Conservation (phyloP, 2,888 invertebrate genomes). For the Onthophagus sagittarius region DNA sequence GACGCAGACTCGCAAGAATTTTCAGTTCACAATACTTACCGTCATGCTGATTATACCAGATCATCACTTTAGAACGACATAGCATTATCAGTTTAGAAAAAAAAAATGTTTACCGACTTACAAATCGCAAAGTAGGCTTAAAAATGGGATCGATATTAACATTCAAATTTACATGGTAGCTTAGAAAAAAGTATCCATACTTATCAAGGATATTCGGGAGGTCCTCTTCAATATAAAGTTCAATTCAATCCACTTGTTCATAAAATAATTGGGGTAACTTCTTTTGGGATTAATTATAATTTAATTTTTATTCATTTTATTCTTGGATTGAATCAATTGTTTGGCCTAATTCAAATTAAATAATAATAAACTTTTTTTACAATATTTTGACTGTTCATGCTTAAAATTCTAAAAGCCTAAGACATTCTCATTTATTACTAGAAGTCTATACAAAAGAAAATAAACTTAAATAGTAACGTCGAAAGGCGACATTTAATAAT, state of each 20-base stretch:
- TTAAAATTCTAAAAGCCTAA: too few relatives aligned
- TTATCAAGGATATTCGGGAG: slow-evolving; percentile 60
- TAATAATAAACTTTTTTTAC: too few relatives aligned
- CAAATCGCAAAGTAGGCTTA: slow-evolving; percentile 34
- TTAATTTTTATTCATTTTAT: slow-evolving; percentile 56
- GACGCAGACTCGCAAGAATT: slow-evolving; percentile 36
- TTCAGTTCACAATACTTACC: slow-evolving; percentile 38
- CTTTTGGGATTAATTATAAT: slow-evolving; percentile 45
- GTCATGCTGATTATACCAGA: slow-evolving; percentile 46
- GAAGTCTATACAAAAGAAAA: too few relatives aligned
- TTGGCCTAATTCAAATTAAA: slow-evolving; percentile 47
- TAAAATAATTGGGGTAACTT: slow-evolving; percentile 48
- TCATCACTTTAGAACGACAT: slow-evolving; percentile 52
- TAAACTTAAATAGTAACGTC: too few relatives aligned
- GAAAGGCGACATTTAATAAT: too few relatives aligned
- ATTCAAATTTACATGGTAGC: slow-evolving; percentile 50
- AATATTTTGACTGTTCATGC: too few relatives aligned
- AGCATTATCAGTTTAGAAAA: slow-evolving; percentile 43
- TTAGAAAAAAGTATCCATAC: slow-evolving; percentile 46
- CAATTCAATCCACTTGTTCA: slow-evolving; percentile 44
- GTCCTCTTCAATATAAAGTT: slow-evolving; percentile 49
- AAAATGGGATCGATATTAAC: slow-evolving; percentile 43
- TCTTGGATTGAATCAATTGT: slow-evolving; percentile 59
- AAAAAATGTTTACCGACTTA: slow-evolving; percentile 38
- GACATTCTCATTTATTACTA: too few relatives aligned